phyloP scores from a whole-genome alignment of 1,140 invertebrate genomes.

The Drosophila carrolli region DNA sequence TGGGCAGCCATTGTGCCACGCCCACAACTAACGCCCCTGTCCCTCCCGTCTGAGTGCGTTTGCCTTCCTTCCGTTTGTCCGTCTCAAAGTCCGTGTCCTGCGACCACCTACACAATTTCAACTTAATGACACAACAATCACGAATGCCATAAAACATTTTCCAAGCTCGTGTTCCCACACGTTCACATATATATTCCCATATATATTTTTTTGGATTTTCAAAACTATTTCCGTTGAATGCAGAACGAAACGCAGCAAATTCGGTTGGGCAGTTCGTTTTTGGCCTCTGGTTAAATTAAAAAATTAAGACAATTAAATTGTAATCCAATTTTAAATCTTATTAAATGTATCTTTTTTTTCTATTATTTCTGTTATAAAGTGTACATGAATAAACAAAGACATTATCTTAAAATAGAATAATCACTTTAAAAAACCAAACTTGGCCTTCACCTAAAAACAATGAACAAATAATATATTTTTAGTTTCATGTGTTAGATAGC shows the following conservation, averaged over 20 bases:
- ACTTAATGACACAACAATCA: slow-evolving; percentile 83
- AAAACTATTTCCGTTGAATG: slow-evolving; percentile 70
- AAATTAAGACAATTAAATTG: too few relatives aligned
- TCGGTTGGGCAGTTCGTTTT: slow-evolving; percentile 51
- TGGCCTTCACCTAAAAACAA: too few relatives aligned
- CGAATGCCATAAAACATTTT: slow-evolving; percentile 81
- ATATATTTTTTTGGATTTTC: slow-evolving; percentile 50
- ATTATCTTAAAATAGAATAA: too few relatives aligned
- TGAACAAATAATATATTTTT: too few relatives aligned
- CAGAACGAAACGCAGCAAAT: slow-evolving; percentile 28
- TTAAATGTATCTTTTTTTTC: too few relatives aligned
- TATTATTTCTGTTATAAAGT: too few relatives aligned
- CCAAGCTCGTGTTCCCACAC: slow-evolving; percentile 38
- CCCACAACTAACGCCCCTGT: slow-evolving; percentile 15
- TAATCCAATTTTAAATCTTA: too few relatives aligned
- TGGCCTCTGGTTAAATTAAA: not conserved
- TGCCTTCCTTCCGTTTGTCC: slow-evolving; percentile 6
- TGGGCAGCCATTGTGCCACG: slow-evolving; percentile 49
- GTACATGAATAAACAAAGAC: too few relatives aligned
- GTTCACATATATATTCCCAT: slow-evolving; percentile 3
- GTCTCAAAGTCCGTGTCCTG: slow-evolving; percentile 24
- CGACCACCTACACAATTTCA: slow-evolving; percentile 80
- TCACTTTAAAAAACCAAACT: too few relatives aligned
- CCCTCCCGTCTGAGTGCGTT: slow-evolving; percentile 13
- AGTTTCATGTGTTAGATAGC: too few relatives aligned